Evolutionary conservation across 2,888 invertebrate genomes (phyloP), one percentile per base, ranked within the genome.

Genomic region (Tetragnatha montana): DNA sequence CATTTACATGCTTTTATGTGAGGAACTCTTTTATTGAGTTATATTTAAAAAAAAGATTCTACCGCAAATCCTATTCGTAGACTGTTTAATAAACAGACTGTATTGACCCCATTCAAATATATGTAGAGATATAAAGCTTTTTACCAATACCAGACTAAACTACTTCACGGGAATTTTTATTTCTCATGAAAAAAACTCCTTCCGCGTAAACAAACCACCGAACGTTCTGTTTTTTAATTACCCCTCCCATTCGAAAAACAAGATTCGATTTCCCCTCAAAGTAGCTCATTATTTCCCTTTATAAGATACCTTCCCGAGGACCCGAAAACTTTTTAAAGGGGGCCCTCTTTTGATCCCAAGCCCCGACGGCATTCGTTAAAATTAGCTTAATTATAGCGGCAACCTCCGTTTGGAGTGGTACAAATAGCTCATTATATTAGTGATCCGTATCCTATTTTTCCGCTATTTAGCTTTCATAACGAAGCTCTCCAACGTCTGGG

Each of bases 311-410:
- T 81, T 70, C 69, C 35, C 47, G 70, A 35, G 70, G 47, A 68
- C 8, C 69, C n/a, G 80, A 69, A 70, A 81, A 81, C 35, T 81
- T 70, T 35, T 81, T 70, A 68, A 70, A 78, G 76, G 80, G 68
- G 47, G 17, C 22, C 17, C 35, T 68, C 19, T 69, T 68, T 78
- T 6, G 19, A 81, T 47, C 68, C 68, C 35, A 80, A 80, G 69
- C 69, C 80, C 69, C n/a, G 49, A 21, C 80, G 70, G 19, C 35
- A 73, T 76, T 76, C 76, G 84, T 84, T 76, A 84, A 87, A 87
- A 87, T 87, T 87, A 81, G 75, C 87, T 60, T 87, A 87, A 87
- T 87, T 87, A 87, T 81, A 51, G 60, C 49, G 49, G 49, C 81
- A 19, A 21, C 60, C 68, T 68, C 19, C 73, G 51, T 50, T 47